A percentile compares a stretch with the other conserved stretches of the same genome.
Conservation (phyloP, 2,113 vertebrate genomes). For the Podarcis cretensis region DNA sequence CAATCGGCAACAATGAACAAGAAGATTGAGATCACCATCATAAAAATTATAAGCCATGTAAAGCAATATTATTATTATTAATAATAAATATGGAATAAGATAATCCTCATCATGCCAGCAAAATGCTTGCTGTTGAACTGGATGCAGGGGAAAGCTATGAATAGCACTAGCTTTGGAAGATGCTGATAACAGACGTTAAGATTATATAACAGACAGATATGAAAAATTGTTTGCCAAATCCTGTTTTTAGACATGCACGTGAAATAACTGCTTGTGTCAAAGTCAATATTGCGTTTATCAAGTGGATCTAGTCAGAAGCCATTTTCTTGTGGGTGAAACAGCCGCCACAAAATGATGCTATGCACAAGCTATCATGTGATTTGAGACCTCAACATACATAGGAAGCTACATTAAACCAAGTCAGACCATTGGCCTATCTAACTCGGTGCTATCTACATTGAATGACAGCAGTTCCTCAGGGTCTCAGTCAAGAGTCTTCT, state of each 20-base stretch:
- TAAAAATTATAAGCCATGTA: too few species aligned
- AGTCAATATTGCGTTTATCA: neutral
- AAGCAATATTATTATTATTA: too few species aligned
- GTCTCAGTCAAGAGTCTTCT: too few species aligned
- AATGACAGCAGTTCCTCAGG: too few species aligned
- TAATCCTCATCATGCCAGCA: slow-evolving; percentile 31
- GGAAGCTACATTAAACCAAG: too few species aligned
- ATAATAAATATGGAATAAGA: too few species aligned
- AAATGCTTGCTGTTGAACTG: slow-evolving; percentile 50
- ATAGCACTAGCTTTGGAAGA: slow-evolving; percentile 54
- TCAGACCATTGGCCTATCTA: too few species aligned
- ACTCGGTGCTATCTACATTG: too few species aligned
- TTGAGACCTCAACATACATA: neutral
- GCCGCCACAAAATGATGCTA: neutral
- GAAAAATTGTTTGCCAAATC: slow-evolving; percentile 66
- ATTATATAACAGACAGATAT: slow-evolving; percentile 53
- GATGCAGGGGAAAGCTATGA: neutral
- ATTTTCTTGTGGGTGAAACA: slow-evolving; percentile 10
- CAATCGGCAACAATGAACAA: too few species aligned
- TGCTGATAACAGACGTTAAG: slow-evolving; percentile 63
- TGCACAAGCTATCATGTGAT: neutral
- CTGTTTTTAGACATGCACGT: slow-evolving; percentile 27
- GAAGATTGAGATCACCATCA: too few species aligned
- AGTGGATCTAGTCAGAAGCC: slow-evolving; percentile 2
- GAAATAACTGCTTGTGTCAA: slow-evolving; percentile 45